phyloP scores from a whole-genome alignment of 2,113 vertebrate genomes.

The Hypomesus transpacificus region DNA sequence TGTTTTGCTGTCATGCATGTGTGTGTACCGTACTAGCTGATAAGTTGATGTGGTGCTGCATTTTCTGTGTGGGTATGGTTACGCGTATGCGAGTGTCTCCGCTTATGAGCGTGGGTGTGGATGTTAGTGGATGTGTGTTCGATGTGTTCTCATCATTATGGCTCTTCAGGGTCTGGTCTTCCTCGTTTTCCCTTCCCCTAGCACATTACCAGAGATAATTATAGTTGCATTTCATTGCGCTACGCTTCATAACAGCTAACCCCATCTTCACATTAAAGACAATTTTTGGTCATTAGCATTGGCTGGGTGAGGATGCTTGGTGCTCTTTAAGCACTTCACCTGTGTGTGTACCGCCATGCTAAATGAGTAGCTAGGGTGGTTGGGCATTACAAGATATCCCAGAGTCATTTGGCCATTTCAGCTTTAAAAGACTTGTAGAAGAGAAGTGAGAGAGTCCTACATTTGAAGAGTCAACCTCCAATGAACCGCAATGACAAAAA shows the following conservation, averaged over 20 bases:
- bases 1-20: no score
- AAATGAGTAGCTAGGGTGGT: no score
- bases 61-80: conserved; percentile 12
- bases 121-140: neutral
- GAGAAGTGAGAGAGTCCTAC: no score
- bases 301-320: neutral
- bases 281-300: neutral
- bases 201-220: neutral
- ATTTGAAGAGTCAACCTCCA: no score
- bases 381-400: no score
- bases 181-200: neutral
- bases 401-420: no score
- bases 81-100: conserved; percentile 4
- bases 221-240: neutral
- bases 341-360: neutral
- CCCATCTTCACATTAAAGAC: neutral
- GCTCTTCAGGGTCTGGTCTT: conserved; percentile 1
- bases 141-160: conserved; percentile 17
- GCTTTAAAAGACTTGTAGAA: no score
- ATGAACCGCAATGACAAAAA: no score
- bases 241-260: neutral
- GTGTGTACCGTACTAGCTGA: no score
- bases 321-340: neutral
- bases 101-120: neutral
- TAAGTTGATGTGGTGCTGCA: neutral